A percentile compares a stretch with the other conserved stretches of the same genome.
These are phyloP conservation scores for Caretta caretta DNA, from an alignment of 2,113 vertebrate species.

Conservation along the genomic window DNA sequence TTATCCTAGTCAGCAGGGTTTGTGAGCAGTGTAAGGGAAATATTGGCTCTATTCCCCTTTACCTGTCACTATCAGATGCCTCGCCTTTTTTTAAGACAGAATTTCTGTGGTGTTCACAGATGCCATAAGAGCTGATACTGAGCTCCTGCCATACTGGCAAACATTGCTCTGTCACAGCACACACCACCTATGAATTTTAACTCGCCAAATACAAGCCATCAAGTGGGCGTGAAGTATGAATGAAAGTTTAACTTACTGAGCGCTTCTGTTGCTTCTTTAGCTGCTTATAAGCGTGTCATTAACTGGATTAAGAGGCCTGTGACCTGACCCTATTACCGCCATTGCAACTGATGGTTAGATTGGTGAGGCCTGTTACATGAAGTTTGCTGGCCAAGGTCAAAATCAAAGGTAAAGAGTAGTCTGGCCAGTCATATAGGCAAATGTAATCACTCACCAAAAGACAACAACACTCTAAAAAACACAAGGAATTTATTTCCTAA, in stretches of 20 bases:
- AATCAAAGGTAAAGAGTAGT: not conserved
- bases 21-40: not conserved
- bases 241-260: not conserved
- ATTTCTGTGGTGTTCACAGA: not conserved
- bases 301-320: not conserved
- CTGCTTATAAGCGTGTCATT: not conserved
- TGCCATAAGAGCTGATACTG: accelerated
- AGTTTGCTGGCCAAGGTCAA: not conserved
- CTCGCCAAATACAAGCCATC: not conserved
- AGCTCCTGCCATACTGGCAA: not conserved
- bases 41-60: not conserved
- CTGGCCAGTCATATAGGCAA: not conserved
- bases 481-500: not conserved
- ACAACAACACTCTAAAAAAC: not conserved
- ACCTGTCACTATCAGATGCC: not conserved
- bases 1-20: not conserved
- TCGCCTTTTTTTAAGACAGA: not conserved
- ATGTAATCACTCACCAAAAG: not conserved
- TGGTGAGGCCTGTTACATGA: not conserved
- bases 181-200: not conserved
- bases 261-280: not conserved
- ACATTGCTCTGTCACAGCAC: not conserved
- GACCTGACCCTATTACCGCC: not conserved
- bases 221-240: not conserved
- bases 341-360: not conserved